Base-by-base conservation (phyloP, 2,888 invertebrate genomes). In the Sesamia inferens region DNA sequence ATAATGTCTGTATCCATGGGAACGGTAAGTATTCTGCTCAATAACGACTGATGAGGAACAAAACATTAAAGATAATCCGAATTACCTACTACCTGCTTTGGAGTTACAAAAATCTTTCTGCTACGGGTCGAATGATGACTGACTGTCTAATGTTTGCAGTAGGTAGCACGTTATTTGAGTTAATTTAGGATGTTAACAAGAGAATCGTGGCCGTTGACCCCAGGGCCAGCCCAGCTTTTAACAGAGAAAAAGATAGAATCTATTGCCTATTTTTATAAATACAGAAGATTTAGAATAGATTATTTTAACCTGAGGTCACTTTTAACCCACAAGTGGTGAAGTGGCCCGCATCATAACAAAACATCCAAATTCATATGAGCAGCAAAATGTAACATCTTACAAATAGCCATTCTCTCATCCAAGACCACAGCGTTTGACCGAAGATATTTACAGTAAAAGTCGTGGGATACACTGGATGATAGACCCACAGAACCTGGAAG, bases 1-100 rank as follows among this genome's bases (percentile, higher is more conserved):
- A 31, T 54, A 68, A 75, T 64, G 83, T 76, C 10, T 22, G 82
- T 86, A 44, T 66, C 85, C 85, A 85, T 82, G 73, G 80, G 11
- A 71, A 86, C 83, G 31, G 57, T 39, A 7, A 4, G 3, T 74
- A 64, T 24, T 55, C 19, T 7, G 48, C 7, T 16, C 22, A 31
- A 19, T 47, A 64, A 24, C 24, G 13, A 48, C 24, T 24, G 19
- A 13, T 19, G 7, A 64, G 19, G 8, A 48, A 24, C 19, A 47
- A 16, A 10, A 10, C 22, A 44, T 62, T 42, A 10, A 62, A 10
- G 22, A 62, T n/a, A 42, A 44, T 44, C n/a, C 62, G 14, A n/a
- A 61, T 61, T n/a, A 39, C 48, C 31, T 31, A 31, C 31, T 31
- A 31, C 31, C 31, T 48, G 16, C 19, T 16, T 47, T 16, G 22